Evolutionary conservation across 2,888 invertebrate species (phyloP), one percentile per base, ranked within the genome.

Genomic region (Eupithecia tripunctaria): DNA sequence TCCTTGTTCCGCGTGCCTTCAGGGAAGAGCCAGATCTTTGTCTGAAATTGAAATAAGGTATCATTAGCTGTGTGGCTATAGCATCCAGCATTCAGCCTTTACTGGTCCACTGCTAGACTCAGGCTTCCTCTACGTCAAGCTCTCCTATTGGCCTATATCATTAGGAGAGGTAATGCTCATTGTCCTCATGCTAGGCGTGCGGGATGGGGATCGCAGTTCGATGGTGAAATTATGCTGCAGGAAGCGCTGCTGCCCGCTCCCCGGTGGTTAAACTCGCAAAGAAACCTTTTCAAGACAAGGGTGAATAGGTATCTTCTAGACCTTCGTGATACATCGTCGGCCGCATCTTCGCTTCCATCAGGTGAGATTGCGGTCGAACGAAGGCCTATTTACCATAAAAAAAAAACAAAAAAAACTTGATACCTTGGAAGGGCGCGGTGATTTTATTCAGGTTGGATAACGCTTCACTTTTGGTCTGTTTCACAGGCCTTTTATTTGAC

Each of bases 21-120:
- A 21, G 97, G 96, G 84, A 96, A 97, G 56, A 97, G 89, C 95
- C 95, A 96, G 70, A 97, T 91, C 85, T 96, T 96, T 66, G 96
- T 78, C 81, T 81, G 78, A 65, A 78, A 79, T 41, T 2, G 8
- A 60, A 60, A 60, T 10, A 36, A 36, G 56, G 2, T 3, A 14
- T 10, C 3, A 25, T 56, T 56, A 56, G 25, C 21, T 51, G 21
- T 8, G 51, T 51, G 21, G 51, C 51, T 21, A 51, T 47, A 47
- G 8, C 47, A 47, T n/a, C 32, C 47, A n/a, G n/a, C 47, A 4
- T 8, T 8, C 47, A n/a, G n/a, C 47, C 10, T 47, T n/a, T 47
- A n/a, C 2, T 47, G n/a, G n/a, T n/a, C 47, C 43, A 18, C 18
- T 43, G 18, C 43, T 43, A 1, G 38, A 38, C 14, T 14, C 14